Evolutionary conservation across 2,113 vertebrate genomes (phyloP).

Genomic region (Nyctibius bracteatus): DNA sequence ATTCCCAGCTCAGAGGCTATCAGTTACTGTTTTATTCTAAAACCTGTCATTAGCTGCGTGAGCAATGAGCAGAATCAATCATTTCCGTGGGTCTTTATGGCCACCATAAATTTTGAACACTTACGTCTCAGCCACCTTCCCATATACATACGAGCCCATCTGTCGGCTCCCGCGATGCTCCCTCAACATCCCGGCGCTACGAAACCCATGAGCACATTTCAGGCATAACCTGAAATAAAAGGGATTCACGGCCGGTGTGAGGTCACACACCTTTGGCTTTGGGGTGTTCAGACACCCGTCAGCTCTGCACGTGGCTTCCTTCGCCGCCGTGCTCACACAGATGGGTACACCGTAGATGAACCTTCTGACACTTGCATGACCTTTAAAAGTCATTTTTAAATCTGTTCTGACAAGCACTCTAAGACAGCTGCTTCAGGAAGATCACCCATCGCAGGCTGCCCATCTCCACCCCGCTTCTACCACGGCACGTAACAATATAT

Average conservation of each 20-base stretch:
- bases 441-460: not conserved
- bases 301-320: not conserved
- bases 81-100: not conserved
- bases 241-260: not conserved
- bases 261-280: not conserved
- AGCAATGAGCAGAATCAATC: conserved; percentile 27
- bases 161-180: accelerated
- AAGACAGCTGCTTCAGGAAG: not conserved
- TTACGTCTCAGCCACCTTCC: not conserved
- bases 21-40: not conserved
- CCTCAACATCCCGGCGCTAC: not conserved
- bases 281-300: not conserved
- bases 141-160: accelerated
- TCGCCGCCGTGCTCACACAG: not conserved
- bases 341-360: accelerated
- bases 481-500: not conserved
- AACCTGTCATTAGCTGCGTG: not conserved
- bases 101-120: conserved; percentile 13
- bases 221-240: not conserved
- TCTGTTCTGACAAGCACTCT: not conserved
- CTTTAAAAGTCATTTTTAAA: not conserved
- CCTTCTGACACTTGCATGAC: not conserved
- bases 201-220: not conserved
- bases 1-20: conserved; percentile 7
- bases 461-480: not conserved